These are phyloP conservation scores for Aphelinus certus DNA, from an alignment of 1,140 invertebrate genomes.

Conservation along the genomic window DNA sequence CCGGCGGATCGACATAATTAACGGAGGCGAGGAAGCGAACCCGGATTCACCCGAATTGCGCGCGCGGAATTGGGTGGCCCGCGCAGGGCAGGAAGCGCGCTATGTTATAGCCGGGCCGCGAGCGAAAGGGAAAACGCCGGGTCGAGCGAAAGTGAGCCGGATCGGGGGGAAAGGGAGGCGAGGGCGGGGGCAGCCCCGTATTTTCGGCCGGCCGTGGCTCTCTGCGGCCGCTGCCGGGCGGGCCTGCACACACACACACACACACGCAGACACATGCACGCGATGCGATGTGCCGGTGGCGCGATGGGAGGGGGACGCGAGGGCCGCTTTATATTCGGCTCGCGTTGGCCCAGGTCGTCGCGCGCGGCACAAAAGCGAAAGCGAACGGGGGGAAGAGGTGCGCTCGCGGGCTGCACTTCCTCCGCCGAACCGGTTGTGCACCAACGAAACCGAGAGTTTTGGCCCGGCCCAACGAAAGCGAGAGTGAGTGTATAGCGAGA, in stretches of 20 bases:
- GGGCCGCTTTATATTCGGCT: conserved; percentile 60
- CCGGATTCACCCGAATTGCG: too few species aligned
- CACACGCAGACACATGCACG: too few species aligned
- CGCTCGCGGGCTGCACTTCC: conserved; percentile 1
- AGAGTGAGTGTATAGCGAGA: background rate
- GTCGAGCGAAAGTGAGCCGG: conserved; percentile 23
- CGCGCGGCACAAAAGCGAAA: background rate
- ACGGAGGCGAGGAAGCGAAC: too few species aligned
- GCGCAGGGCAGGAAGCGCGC: too few species aligned
- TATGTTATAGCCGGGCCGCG: too few species aligned
- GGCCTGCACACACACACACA: background rate
- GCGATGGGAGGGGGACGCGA: conserved; percentile 46
- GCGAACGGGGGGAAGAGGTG: background rate
- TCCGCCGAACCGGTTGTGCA: background rate
- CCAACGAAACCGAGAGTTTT: conserved; percentile 1
- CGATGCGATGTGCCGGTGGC: too few species aligned
- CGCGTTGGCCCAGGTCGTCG: conserved; percentile 64
- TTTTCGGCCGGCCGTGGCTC: conserved; percentile 63
- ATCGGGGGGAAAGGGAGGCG: too few species aligned
- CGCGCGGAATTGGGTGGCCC: too few species aligned
- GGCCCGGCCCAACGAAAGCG: conserved; percentile 18
- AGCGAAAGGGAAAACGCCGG: conserved; percentile 29
- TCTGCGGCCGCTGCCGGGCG: conserved; percentile 38
- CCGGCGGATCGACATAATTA: too few species aligned
- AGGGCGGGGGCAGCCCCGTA: conserved; percentile 44